phyloP scores from a whole-genome alignment of 2,113 vertebrate species.

The Heloderma charlesbogerti region DNA sequence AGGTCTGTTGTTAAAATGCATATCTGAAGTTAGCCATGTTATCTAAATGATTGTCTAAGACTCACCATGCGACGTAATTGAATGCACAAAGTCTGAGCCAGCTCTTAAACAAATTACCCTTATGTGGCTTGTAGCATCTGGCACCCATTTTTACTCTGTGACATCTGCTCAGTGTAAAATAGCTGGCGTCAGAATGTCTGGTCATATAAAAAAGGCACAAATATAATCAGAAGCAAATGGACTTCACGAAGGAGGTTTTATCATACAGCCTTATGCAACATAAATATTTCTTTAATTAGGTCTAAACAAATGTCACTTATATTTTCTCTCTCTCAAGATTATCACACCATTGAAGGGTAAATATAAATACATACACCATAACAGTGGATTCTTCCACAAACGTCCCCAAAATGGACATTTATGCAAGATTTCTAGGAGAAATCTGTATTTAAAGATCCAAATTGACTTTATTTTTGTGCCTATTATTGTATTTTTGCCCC shows the following conservation, averaged over 20 bases:
- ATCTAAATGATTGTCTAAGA: constrained; percentile 80
- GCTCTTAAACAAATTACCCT: constrained; percentile 87
- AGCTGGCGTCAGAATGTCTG: constrained; percentile 86
- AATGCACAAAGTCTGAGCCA: constrained; percentile 82
- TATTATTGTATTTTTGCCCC: constrained; percentile 58
- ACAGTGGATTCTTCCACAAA: constrained; percentile 57
- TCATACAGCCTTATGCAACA: constrained; percentile 80
- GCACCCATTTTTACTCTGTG: constrained; percentile 84
- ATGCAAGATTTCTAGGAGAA: constrained; percentile 51
- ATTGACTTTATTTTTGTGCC: constrained; percentile 66
- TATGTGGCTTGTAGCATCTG: constrained; percentile 84
- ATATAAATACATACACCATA: constrained; percentile 69
- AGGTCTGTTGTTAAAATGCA: constrained; percentile 75
- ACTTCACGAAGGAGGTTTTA: constrained; percentile 80
- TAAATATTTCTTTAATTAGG: constrained; percentile 86
- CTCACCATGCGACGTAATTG: constrained; percentile 80
- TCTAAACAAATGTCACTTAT: constrained; percentile 84
- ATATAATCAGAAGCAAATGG: constrained; percentile 86
- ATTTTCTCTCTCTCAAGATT: constrained; percentile 80
- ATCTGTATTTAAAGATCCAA: constrained; percentile 47
- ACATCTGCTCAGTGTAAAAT: constrained; percentile 88
- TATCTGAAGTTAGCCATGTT: constrained; percentile 78
- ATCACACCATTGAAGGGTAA: constrained; percentile 79
- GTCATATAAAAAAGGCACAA: constrained; percentile 83
- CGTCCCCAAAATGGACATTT: constrained; percentile 24